Evolutionary conservation across 2,888 invertebrate species (phyloP).

Genomic region (Mythimna albipuncta): DNA sequence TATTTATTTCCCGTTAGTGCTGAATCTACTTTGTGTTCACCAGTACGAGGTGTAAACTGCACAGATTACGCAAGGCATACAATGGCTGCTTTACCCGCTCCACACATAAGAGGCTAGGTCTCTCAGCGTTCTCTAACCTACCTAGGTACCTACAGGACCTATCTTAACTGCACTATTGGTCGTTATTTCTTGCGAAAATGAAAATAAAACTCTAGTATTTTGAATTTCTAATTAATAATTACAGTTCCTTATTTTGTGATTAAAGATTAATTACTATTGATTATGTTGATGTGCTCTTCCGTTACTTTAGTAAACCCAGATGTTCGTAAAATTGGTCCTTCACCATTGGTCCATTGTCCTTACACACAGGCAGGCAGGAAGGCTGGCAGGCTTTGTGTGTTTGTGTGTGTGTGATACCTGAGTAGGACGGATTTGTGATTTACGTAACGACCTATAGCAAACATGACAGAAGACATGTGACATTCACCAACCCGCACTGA

Average conservation of each 20-base stretch:
- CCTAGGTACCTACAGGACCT: constrained; percentile 1
- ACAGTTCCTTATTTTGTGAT: not conserved
- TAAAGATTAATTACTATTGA: not conserved
- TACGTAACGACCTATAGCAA: no score
- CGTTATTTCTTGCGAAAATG: constrained; percentile 4
- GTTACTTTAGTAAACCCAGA: no score
- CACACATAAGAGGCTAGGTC: constrained; percentile 6
- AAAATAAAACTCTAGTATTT: not conserved
- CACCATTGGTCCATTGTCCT: no score
- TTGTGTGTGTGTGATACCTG: no score
- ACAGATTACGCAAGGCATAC: constrained; percentile 35
- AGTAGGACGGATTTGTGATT: no score
- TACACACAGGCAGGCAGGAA: no score
- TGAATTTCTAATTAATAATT: not conserved
- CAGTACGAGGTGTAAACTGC: constrained; percentile 42
- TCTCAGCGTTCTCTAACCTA: constrained; percentile 15
- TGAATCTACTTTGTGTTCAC: constrained; percentile 23
- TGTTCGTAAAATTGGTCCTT: no score
- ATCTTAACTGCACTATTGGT: constrained; percentile 13
- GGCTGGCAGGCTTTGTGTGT: no score
- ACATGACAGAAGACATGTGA: no score
- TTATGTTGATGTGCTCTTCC: not conserved
- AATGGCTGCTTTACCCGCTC: constrained; percentile 27
- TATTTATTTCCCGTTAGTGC: not conserved
- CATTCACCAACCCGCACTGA: no score